Base-by-base conservation (phyloP, 2,113 vertebrate genomes). In the Oryzias melastigma region DNA sequence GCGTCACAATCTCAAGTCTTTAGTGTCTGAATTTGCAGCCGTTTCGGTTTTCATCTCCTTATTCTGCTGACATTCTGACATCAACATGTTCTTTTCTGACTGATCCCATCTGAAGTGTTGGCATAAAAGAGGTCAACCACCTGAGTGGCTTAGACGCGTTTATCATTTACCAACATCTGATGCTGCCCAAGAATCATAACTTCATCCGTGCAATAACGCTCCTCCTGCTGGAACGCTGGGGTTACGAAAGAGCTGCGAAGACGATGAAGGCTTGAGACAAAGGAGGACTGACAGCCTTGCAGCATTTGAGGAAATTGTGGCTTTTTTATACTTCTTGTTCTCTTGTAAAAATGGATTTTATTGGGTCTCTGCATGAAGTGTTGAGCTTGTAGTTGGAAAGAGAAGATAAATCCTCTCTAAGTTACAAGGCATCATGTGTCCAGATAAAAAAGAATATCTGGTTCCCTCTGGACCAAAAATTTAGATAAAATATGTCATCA, bases 201-300 rank as follows among this genome's bases (percentile, higher is more conserved):
- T 58, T 53, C 0, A 65, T 62, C 53, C 24, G 16, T 62, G 55
- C 51, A 60, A 68, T 63, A 57, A 78, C 19, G 57, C 55, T 43
- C 18, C 29, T 19, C 14, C 18, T 20, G n/a, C 12, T 22, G 48
- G 19, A 0, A 5, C 27, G 24, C 7, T 52, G 24, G 35, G 42
- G 43, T 22, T 65, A 17, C 64, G 67, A 78, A 71, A 59, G 14
- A 45, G 27, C 15, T 19, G 5, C 24, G 46, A 46, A 25, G 43
- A 2, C 27, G 52, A 14, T 52, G 29, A 40, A 17, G 29, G 14
- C n/a, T 6, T 12, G 10, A 51, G n/a, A 0, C 17, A 22, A 50
- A 52, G 10, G 15, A 6, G 4, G 20, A 7, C 20, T 46, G 17
- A 20, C 24, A 24, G 7, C 41, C 52, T 5, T 8, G 24, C 48